Percentiles rank a stretch among this genome's conserved stretches.
Evolutionary conservation across 2,797 vertebrate species (phyloP).

Genomic region (Pangasius sanitwongsei): DNA sequence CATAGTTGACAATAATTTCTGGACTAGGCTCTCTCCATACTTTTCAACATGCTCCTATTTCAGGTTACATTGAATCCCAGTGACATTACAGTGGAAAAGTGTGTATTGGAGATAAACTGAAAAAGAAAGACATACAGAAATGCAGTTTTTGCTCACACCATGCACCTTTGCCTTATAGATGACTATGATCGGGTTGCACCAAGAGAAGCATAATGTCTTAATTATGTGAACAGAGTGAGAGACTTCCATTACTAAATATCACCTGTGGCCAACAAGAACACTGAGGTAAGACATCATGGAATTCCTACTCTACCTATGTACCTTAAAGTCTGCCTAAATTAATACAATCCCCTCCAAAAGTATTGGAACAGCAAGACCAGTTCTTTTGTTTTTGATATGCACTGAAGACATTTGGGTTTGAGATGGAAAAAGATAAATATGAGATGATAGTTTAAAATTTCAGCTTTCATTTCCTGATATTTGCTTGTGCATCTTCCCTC

Average conservation of each 20-base stretch:
- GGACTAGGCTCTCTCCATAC: neutral
- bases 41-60: constrained; percentile 2
- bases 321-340: neutral
- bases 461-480: neutral
- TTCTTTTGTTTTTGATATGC: neutral
- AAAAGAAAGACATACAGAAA: neutral
- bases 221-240: constrained; percentile 28
- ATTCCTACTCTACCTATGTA: neutral
- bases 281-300: constrained; percentile 26
- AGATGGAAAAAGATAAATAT: neutral
- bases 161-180: neutral
- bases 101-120: no score
- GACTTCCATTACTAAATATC: constrained; percentile 1
- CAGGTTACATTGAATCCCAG: neutral
- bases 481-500: neutral
- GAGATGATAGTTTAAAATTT: neutral
- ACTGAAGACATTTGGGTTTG: neutral
- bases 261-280: constrained; percentile 1
- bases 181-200: neutral
- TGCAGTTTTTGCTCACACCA: neutral
- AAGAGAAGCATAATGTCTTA: neutral
- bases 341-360: neutral
- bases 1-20: neutral
- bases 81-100: no score
- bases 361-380: neutral